Base-by-base conservation (phyloP, 2,888 invertebrate species). In the Acanthosepion esculentum region DNA sequence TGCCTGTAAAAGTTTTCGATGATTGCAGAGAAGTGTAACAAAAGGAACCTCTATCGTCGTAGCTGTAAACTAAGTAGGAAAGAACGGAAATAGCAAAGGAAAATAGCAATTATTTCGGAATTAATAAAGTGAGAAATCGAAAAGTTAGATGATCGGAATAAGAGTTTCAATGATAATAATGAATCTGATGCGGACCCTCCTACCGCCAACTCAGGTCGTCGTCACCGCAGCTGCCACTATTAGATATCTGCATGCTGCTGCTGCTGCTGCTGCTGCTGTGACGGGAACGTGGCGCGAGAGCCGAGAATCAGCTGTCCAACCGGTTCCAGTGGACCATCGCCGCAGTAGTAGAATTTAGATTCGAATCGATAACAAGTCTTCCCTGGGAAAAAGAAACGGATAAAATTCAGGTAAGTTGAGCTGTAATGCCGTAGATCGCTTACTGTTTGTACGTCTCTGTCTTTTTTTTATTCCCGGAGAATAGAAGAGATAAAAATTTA, bases 341-440 rank as follows among this genome's bases (percentile, higher is more conserved):
- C 78, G n/a, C n/a, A n/a, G 78, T n/a, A n/a, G 78, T 78, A 78
- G 78, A 78, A 78, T n/a, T 78, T 78, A 15, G 78, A 78, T n/a
- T 41, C 15, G 78, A 78, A 78, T 78, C 78, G 78, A 78, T 78
- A n/a, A 33, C 7, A 23, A n/a, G 78, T 78, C 15, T 78, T 78
- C 78, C n/a, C 78, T 33, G n/a, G 78, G 78, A 78, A n/a, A 78
- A n/a, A n/a, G 59, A 59, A 23, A 59, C 23, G 6, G 7, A 59
- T 7, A 59, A 23, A 59, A 18, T 55, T 18, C 26, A 59, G 59
- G 1, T 26, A 59, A 59, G 59, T 23, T 59, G 23, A 59, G 23
- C 20, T 59, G 59, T 20, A 59, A 59, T 59, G 59, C 23, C 59
- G 1, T 6, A 20, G 18, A 15, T 53, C 53, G 18, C 15, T 53